phyloP scores from a whole-genome alignment of 2,797 vertebrate genomes.

The Anomalospiza imberbis region DNA sequence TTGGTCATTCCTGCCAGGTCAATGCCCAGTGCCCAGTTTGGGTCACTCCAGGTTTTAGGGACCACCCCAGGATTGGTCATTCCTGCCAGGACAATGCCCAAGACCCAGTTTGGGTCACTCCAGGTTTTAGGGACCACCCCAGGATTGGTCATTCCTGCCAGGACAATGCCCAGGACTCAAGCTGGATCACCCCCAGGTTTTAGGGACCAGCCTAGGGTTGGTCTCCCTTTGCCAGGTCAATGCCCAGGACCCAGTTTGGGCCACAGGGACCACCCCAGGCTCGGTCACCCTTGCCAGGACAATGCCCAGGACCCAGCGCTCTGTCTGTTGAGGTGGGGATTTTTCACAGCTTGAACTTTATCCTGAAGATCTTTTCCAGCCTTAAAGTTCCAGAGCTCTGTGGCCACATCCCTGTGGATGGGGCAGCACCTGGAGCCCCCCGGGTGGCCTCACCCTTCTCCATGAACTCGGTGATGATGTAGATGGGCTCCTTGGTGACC shows the following conservation, averaged over 20 bases:
- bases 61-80: too few relatives aligned
- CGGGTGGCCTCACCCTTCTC: conserved; percentile 84
- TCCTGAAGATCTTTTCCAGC: fast-evolving
- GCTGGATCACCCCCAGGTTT: too few relatives aligned
- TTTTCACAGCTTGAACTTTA: fast-evolving
- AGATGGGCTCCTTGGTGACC: conserved; percentile 96
- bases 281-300: neutral
- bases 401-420: fast-evolving
- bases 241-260: neutral
- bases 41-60: too few relatives aligned
- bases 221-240: neutral
- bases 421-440: fast-evolving
- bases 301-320: neutral
- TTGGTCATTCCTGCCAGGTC: too few relatives aligned
- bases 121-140: neutral
- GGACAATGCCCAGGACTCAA: too few relatives aligned
- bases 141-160: too few relatives aligned
- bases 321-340: fast-evolving
- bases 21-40: too few relatives aligned
- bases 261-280: too few relatives aligned
- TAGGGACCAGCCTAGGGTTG: too few relatives aligned
- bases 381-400: fast-evolving
- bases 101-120: fast-evolving
- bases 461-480: conserved; percentile 97
- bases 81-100: neutral